Conservation (phyloP, 2,113 vertebrate genomes). For the Cercopithecus mona region DNA sequence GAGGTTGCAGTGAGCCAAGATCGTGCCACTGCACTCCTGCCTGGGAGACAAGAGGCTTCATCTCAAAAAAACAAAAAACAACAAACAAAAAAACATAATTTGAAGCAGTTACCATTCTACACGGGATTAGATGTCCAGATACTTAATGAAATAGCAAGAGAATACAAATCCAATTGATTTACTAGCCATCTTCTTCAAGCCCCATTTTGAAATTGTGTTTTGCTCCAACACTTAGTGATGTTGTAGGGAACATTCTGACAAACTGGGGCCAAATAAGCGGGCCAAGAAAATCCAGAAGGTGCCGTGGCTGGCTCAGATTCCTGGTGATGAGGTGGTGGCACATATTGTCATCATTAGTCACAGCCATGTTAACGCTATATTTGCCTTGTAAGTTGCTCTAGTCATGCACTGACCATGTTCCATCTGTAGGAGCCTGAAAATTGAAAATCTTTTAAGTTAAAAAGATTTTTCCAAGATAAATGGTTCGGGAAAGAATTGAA, state of each 20-base stretch:
- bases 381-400: neutral
- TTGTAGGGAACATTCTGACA: neutral
- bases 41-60: too few relatives aligned
- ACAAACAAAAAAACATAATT: too few relatives aligned
- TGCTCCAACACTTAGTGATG: neutral
- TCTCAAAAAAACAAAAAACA: too few relatives aligned
- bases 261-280: neutral
- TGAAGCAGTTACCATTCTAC: neutral
- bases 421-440: neutral
- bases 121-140: neutral
- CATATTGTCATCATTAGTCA: neutral
- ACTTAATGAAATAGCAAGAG: neutral
- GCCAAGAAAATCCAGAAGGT: conserved; percentile 12
- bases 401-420: neutral
- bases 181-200: neutral
- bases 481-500: neutral
- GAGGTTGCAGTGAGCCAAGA: too few relatives aligned
- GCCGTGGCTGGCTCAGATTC: neutral
- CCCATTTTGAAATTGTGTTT: neutral
- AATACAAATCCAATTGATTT: neutral
- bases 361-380: neutral
- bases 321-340: neutral
- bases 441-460: neutral
- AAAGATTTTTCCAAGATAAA: neutral
- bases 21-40: too few relatives aligned